phyloP scores from a whole-genome alignment of 2,797 vertebrate species.

The Gymnodraco acuticeps region DNA sequence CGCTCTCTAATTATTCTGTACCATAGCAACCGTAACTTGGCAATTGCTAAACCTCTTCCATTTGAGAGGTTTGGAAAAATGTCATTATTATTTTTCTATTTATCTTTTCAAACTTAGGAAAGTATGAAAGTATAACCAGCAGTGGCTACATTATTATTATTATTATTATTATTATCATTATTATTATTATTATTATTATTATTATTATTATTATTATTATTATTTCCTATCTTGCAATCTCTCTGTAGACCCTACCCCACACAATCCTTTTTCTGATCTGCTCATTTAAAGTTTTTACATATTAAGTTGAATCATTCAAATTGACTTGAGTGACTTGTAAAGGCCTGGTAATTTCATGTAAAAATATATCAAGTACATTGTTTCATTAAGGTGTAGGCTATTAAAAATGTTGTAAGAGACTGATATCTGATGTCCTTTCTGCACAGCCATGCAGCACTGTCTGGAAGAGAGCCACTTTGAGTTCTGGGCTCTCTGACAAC shows the following conservation, averaged over 20 bases:
- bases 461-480: conserved; percentile 59
- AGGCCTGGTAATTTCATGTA: conserved; percentile 50
- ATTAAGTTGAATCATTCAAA: conserved; percentile 55
- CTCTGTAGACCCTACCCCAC: conserved; percentile 18
- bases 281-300: conserved; percentile 50
- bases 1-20: conserved; percentile 80
- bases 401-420: conserved; percentile 61
- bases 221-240: conserved; percentile 34
- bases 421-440: conserved; percentile 49
- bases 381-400: conserved; percentile 54
- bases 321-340: conserved; percentile 45
- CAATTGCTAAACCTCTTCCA: conserved; percentile 74
- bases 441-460: conserved; percentile 45
- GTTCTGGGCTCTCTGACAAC: conserved; percentile 64
- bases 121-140: conserved; percentile 51
- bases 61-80: conserved; percentile 72
- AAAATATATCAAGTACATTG: conserved; percentile 47
- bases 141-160: conserved; percentile 27
- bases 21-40: conserved; percentile 84
- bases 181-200: conserved; percentile 34
- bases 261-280: conserved; percentile 37
- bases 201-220: conserved; percentile 35
- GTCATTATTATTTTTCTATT: conserved; percentile 61
- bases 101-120: conserved; percentile 56
- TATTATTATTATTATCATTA: conserved; percentile 35